A percentile compares a stretch with the other conserved stretches of the same genome.
Conservation (phyloP, 2,113 vertebrate species). For the western clawed frog (Xenopus tropicalis) region DNA sequence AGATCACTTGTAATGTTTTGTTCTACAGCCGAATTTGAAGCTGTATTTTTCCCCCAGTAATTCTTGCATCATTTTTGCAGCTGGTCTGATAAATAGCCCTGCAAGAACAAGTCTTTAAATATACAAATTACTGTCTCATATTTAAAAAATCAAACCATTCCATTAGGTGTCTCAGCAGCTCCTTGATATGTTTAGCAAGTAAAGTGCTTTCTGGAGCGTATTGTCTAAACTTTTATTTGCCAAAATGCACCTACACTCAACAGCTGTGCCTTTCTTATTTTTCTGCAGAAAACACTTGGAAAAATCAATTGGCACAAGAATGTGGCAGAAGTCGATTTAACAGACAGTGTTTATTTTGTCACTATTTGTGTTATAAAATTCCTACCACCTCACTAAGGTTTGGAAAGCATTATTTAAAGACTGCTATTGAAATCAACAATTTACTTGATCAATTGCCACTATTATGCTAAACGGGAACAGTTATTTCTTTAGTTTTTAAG, state of each 20-base stretch:
- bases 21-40: constrained; percentile 10
- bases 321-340: constrained; percentile 70
- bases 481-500: constrained; percentile 71
- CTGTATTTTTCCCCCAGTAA: constrained; percentile 1
- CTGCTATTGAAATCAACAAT: constrained; percentile 52
- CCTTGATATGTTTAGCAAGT: constrained; percentile 11
- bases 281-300: constrained; percentile 52
- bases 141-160: constrained; percentile 27
- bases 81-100: constrained; percentile 15
- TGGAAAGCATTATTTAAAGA: constrained; percentile 62
- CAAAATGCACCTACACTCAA: constrained; percentile 58
- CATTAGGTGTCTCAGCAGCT: constrained; percentile 26
- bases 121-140: constrained; percentile 15
- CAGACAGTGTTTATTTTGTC: constrained; percentile 95
- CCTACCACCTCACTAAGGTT: constrained; percentile 67
- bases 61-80: constrained; percentile 33
- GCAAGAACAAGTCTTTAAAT: constrained; percentile 24
- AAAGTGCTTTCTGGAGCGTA: constrained; percentile 47
- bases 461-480: constrained; percentile 75
- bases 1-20: constrained; percentile 26
- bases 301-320: constrained; percentile 70
- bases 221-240: constrained; percentile 54
- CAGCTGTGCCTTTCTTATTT: constrained; percentile 69
- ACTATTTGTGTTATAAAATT: constrained; percentile 77
- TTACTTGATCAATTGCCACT: constrained; percentile 61